Conservation (phyloP, 2,888 invertebrate genomes). For the Ferdinandea cuprea region DNA sequence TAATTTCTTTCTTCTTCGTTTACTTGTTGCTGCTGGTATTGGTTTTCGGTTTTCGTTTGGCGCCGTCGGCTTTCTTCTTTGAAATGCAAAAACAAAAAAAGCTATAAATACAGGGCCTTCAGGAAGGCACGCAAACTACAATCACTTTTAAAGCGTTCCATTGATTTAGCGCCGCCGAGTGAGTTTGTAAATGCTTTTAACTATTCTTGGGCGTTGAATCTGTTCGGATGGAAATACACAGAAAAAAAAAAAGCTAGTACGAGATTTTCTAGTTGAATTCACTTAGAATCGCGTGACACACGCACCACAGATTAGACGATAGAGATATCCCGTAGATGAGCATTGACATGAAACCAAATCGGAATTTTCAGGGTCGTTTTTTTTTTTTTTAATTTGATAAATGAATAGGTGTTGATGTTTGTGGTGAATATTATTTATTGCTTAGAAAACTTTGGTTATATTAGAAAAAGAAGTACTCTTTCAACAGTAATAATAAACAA, state of each 20-base stretch:
- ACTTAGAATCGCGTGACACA: slow-evolving; percentile 67
- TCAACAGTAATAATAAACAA: too few relatives aligned
- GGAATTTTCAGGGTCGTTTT: slow-evolving; percentile 46
- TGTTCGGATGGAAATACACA: slow-evolving; percentile 13
- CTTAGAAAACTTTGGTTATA: too few relatives aligned
- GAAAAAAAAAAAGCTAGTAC: slow-evolving; percentile 26
- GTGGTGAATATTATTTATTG: background rate
- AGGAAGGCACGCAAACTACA: slow-evolving; percentile 36
- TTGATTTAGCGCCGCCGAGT: slow-evolving; percentile 25
- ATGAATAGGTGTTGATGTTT: slow-evolving; percentile 4
- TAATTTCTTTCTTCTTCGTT: slow-evolving; percentile 70
- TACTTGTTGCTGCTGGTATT: too few relatives aligned
- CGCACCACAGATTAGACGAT: slow-evolving; percentile 52
- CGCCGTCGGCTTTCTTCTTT: slow-evolving; percentile 38
- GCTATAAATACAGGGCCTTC: slow-evolving; percentile 12
- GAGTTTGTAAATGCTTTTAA: slow-evolving; percentile 20
- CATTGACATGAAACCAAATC: slow-evolving; percentile 49
- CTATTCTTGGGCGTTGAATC: slow-evolving; percentile 44
- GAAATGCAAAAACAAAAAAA: slow-evolving; percentile 54
- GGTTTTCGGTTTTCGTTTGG: too few relatives aligned
- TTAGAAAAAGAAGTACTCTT: too few relatives aligned
- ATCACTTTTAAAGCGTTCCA: slow-evolving; percentile 51
- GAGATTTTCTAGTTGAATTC: slow-evolving; percentile 52
- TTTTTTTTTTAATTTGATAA: background rate
- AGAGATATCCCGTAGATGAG: slow-evolving; percentile 27